Evolutionary conservation across 1,140 invertebrate species (phyloP).

Genomic region (Diachasma alloeum): DNA sequence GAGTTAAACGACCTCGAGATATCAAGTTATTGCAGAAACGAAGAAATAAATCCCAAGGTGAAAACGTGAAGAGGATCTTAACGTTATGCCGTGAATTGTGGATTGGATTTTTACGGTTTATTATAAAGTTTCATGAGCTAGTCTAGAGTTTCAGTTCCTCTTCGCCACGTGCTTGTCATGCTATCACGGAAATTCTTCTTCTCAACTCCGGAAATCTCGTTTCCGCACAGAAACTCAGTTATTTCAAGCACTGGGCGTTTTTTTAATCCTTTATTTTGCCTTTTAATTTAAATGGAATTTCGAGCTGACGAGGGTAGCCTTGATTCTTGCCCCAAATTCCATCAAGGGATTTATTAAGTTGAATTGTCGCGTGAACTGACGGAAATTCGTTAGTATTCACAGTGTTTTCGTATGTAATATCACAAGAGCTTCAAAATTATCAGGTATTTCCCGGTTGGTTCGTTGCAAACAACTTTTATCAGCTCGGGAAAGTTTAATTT

Average conservation of each 20-base stretch:
- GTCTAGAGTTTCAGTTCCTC: slow-evolving; percentile 5
- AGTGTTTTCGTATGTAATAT: too few relatives aligned
- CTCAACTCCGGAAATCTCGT: slow-evolving; percentile 29
- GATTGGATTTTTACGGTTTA: not conserved
- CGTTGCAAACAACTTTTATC: too few relatives aligned
- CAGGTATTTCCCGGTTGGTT: too few relatives aligned
- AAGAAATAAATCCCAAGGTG: not conserved
- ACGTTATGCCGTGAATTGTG: not conserved
- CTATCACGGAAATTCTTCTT: slow-evolving; percentile 23
- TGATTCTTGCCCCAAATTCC: not conserved
- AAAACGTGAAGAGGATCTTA: not conserved
- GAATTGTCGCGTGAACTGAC: not conserved
- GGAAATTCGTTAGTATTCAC: not conserved
- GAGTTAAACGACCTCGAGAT: not conserved
- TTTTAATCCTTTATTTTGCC: not conserved
- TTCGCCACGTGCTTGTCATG: not conserved
- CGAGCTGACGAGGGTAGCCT: not conserved
- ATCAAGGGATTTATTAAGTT: not conserved
- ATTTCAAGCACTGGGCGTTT: not conserved
- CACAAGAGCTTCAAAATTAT: too few relatives aligned
- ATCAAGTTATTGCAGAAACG: not conserved
- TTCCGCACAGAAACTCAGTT: slow-evolving; percentile 21
- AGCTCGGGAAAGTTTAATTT: too few relatives aligned
- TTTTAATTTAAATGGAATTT: slow-evolving; percentile 7
- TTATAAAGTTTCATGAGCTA: not conserved